Conservation (phyloP, 2,113 vertebrate species). For the Chaetops frenatus region DNA sequence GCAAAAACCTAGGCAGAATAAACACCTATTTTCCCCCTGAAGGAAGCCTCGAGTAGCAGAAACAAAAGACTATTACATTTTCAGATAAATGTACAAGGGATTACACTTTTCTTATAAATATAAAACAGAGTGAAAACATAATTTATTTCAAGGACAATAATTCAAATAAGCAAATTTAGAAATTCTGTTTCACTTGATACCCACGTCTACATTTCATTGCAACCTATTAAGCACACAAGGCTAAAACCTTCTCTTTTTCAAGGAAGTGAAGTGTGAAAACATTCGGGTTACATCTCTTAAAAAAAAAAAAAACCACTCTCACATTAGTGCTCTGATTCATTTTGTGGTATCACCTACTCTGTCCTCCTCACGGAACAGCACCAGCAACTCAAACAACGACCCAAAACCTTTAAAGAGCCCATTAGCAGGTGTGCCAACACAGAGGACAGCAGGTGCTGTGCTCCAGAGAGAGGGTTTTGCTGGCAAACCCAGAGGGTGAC, state of each 20-base stretch:
- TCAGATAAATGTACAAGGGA: not conserved
- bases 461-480: not conserved
- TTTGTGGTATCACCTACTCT: not conserved
- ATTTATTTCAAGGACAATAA: not conserved
- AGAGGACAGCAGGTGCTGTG: not conserved
- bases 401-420: not conserved
- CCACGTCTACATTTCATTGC: not conserved
- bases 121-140: not conserved
- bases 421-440: not conserved
- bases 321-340: not conserved
- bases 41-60: not conserved
- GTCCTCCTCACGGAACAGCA: not conserved
- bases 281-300: not conserved
- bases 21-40: not conserved
- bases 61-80: not conserved
- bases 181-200: not conserved
- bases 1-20: not conserved
- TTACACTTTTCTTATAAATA: not conserved
- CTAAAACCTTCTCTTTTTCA: not conserved
- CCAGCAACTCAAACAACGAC: not conserved
- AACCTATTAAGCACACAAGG: not conserved
- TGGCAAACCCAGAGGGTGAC: not conserved
- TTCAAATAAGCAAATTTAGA: slow-evolving; percentile 2
- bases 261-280: not conserved
- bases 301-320: not conserved